Evolutionary conservation across 2,113 vertebrate species (phyloP).

Genomic region (Ondatra zibethicus): DNA sequence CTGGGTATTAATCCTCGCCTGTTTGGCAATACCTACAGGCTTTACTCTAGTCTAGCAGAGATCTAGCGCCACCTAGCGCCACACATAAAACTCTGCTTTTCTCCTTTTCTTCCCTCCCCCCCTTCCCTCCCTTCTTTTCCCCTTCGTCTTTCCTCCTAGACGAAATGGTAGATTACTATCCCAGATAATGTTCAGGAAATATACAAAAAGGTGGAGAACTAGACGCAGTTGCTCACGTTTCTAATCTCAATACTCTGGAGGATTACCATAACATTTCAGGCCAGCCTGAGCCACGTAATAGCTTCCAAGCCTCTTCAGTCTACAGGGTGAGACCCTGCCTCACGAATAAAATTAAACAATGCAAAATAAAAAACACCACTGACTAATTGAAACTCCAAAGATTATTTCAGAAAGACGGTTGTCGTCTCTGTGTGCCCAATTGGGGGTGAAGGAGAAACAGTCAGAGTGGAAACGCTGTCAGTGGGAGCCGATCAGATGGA

Average conservation of each 20-base stretch:
- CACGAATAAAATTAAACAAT: not conserved
- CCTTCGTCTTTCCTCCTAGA: not conserved
- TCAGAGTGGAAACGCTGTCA: not conserved
- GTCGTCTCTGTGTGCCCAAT: not conserved
- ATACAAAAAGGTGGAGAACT: not conserved
- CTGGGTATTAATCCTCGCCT: not conserved
- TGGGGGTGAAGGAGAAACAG: not conserved
- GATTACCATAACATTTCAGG: not conserved
- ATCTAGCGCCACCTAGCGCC: constrained; percentile 53
- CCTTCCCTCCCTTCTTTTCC: rapidly evolving
- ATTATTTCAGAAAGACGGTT: not conserved
- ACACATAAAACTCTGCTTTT: not conserved
- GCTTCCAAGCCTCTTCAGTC: not conserved
- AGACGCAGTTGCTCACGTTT: not conserved
- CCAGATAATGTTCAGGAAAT: not conserved
- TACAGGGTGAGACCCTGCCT: not conserved
- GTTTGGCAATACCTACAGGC: not conserved
- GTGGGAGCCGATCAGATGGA: not conserved
- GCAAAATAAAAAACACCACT: not conserved
- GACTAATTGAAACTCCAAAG: not conserved
- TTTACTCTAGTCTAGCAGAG: rapidly evolving
- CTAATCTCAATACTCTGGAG: not conserved
- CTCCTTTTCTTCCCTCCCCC: not conserved
- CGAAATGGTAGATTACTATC: not conserved
- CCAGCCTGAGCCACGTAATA: not conserved